These are phyloP conservation scores for Microtus ochrogaster DNA, from an alignment of 2,113 vertebrate species.

Conservation along the genomic window DNA sequence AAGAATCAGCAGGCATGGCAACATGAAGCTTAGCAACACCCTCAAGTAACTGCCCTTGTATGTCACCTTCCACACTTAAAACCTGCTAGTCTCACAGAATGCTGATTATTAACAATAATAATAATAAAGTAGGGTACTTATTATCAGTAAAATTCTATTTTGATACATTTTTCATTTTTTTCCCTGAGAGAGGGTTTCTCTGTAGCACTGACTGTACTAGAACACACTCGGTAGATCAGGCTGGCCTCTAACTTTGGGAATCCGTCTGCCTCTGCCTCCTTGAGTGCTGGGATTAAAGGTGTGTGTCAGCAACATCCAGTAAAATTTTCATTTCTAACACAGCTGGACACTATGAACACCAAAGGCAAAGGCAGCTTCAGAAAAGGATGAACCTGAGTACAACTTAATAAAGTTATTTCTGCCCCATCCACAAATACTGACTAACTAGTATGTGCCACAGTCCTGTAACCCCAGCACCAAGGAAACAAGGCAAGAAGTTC, in stretches of 20 bases:
- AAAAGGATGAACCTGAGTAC: neutral
- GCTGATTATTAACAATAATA: neutral
- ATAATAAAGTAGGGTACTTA: constrained; percentile 19
- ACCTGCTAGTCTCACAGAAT: neutral
- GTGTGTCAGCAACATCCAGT: neutral
- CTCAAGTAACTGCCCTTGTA: neutral
- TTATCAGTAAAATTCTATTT: constrained; percentile 9
- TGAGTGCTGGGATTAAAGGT: neutral
- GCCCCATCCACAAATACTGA: neutral
- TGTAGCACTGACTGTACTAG: neutral
- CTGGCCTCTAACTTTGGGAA: neutral
- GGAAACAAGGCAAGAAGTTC: neutral
- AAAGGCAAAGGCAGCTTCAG: constrained; percentile 17
- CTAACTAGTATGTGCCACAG: neutral
- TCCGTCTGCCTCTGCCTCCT: neutral
- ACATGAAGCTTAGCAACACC: neutral
- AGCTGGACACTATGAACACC: constrained; percentile 8
- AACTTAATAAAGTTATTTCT: neutral
- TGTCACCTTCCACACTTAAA: constrained; percentile 22
- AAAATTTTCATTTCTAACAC: neutral
- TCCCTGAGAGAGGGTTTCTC: neutral
- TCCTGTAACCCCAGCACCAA: neutral
- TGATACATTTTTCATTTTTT: neutral
- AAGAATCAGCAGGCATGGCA: neutral
- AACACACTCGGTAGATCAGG: neutral